Percentiles rank a stretch among this genome's conserved stretches.
Conservation (phyloP, 2,888 invertebrate species). For the Acheta domesticus region DNA sequence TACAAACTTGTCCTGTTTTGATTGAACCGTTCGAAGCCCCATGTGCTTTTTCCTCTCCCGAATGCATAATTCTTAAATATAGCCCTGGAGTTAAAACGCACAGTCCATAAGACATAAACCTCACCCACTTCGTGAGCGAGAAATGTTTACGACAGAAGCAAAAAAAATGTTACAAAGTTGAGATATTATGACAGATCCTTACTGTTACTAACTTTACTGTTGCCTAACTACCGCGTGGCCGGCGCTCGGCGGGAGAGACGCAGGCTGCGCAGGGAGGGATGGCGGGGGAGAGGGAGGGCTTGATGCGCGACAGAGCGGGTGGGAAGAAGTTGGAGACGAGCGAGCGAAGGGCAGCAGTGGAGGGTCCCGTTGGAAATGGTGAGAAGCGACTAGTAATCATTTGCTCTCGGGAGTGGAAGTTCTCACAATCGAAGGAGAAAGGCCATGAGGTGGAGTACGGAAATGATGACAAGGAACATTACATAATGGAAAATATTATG, state of each 20-base stretch:
- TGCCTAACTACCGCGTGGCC: not conserved
- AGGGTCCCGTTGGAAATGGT: too few species aligned
- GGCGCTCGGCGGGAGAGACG: not conserved
- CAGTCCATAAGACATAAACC: conserved; percentile 8
- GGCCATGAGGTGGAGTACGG: too few species aligned
- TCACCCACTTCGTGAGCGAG: not conserved
- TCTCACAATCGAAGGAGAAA: too few species aligned
- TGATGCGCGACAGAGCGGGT: not conserved
- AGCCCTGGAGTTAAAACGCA: conserved; percentile 1
- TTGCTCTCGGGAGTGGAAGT: too few species aligned
- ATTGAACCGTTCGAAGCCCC: conserved; percentile 1
- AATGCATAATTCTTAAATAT: conserved; percentile 10
- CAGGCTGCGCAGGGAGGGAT: too few species aligned
- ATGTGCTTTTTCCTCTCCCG: not conserved
- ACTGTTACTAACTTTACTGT: conserved; percentile 2
- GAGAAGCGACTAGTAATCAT: too few species aligned
- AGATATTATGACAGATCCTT: conserved; percentile 18
- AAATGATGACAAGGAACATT: too few species aligned
- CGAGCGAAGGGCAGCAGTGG: too few species aligned
- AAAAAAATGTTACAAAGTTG: not conserved
- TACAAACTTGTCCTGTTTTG: not conserved
- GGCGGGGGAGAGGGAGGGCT: not conserved
- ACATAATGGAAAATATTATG: too few species aligned
- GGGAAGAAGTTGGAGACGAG: too few species aligned
- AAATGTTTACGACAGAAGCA: not conserved